Evolutionary conservation across 2,888 invertebrate species (phyloP), one percentile per base, ranked within the genome.

Genomic region (Bombylius major): DNA sequence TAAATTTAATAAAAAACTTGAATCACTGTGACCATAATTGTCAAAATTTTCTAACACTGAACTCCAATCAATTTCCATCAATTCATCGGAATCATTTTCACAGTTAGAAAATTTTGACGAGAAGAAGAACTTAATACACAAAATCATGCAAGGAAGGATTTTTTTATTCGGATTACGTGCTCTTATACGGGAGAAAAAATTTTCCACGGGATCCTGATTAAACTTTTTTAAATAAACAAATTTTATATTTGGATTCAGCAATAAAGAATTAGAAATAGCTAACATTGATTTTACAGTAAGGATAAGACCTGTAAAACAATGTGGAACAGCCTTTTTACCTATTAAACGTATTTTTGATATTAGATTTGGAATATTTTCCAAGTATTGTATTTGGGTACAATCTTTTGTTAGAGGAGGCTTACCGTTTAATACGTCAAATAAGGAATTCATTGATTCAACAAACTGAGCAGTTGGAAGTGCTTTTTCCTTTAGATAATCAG

Each of bases 21-120:
- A 11, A 42, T 11, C 5, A 11, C 12, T 42, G 3, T 23, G 23
- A 23, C 3, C 23, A 23, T 23, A 23, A 23, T 23, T 23, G 23
- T 23, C 23, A 23, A 23, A 23, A 23, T 23, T 48, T 31, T 54
- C 13, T 32, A 57, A 52, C n/a, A 55, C 13, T 5, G 56, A 47
- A 39, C 56, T 55, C 54, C 52, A 56, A 36, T 52, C 54, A 11
- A 54, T 45, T 14, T 47, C 7, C 8, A 56, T 9, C 48, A 56
- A 54, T 48, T 54, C 55, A n/a, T 50, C 39, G 46, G 50, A 48
- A 23, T 56, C 57, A 14, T 57, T 44, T 50, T 57, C 54, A 33
- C 54, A 56, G 14, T 58, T 56, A 9, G 55, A 50, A 50, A n/a
- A 53, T 51, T 50, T 53, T 13, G 50, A 53, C 12, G 52, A 51